Evolutionary conservation across 2,113 vertebrate genomes (phyloP).

Genomic region (Tenebrosternarchus preto): DNA sequence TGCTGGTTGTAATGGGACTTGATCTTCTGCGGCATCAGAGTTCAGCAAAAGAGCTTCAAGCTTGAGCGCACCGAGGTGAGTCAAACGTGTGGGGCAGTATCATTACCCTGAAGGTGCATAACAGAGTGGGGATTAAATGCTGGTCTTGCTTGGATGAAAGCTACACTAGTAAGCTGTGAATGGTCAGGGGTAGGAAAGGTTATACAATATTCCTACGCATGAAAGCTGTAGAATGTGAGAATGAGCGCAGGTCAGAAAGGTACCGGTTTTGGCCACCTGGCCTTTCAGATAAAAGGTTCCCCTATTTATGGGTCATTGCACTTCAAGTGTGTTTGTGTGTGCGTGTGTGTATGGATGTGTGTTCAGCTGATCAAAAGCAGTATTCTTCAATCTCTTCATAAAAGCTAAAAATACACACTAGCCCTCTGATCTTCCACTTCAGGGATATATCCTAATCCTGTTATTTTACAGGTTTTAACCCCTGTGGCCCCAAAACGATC

Average conservation of each 20-base stretch:
- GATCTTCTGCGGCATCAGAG: no score
- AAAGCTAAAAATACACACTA: neutral
- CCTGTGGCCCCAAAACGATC: neutral
- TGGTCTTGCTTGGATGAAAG: neutral
- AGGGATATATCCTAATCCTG: neutral
- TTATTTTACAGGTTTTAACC: neutral
- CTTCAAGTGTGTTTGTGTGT: conserved; percentile 3
- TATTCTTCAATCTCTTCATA: neutral
- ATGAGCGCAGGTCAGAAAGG: neutral
- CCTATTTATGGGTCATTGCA: conserved; percentile 10
- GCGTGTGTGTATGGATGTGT: neutral
- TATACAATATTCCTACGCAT: neutral
- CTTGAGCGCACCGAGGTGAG: neutral
- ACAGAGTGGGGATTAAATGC: neutral
- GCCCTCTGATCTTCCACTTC: conserved; percentile 10
- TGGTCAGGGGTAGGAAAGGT: conserved; percentile 3
- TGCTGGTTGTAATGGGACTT: no score
- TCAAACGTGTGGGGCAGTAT: neutral
- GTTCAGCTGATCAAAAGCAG: neutral
- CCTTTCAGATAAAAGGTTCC: conserved; percentile 21
- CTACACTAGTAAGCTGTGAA: neutral
- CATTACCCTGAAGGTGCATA: neutral
- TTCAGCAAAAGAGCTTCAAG: neutral
- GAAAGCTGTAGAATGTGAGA: conserved; percentile 18
- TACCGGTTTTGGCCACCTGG: neutral